Conservation (phyloP, 2,113 vertebrate genomes). For the Chaetura pelagica region DNA sequence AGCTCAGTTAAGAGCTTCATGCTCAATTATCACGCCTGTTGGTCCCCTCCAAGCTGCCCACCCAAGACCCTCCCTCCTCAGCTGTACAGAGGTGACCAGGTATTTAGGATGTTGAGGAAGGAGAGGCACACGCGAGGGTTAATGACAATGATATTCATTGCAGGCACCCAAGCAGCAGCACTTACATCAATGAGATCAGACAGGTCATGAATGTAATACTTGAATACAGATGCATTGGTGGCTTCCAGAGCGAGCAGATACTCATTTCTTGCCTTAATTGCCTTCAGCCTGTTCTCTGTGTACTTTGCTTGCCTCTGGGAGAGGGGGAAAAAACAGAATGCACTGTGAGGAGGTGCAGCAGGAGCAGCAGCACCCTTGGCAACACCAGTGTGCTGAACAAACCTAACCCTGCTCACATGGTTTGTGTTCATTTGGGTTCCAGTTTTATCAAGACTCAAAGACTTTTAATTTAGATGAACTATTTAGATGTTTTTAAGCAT, state of each 20-base stretch:
- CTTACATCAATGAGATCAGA: slow-evolving; percentile 98
- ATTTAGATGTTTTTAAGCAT: not conserved
- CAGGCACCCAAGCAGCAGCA: slow-evolving; percentile 38
- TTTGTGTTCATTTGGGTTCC: not conserved
- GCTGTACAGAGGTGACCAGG: not conserved
- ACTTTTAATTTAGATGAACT: not conserved
- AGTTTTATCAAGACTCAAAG: slow-evolving; percentile 39
- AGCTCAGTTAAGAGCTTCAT: not conserved
- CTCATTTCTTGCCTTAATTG: slow-evolving; percentile 96
- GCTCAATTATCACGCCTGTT: accelerated
- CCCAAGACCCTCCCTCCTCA: not conserved
- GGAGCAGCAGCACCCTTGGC: not conserved
- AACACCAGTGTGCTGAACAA: not conserved
- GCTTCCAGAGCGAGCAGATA: slow-evolving; percentile 96
- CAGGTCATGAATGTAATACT: slow-evolving; percentile 98
- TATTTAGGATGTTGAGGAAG: not conserved
- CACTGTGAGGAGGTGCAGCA: not conserved
- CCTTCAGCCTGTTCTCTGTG: slow-evolving; percentile 97
- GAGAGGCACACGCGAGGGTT: not conserved
- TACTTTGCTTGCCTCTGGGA: slow-evolving; percentile 96
- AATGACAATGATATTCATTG: not conserved
- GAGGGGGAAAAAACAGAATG: not conserved
- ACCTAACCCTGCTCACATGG: not conserved
- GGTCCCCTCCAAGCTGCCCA: not conserved
- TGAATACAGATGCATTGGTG: slow-evolving; percentile 96